Percentiles rank a stretch among this genome's conserved stretches.
These are phyloP conservation scores for Spheniscus mendiculus DNA, from an alignment of 2,113 vertebrate genomes.

Conservation along the genomic window DNA sequence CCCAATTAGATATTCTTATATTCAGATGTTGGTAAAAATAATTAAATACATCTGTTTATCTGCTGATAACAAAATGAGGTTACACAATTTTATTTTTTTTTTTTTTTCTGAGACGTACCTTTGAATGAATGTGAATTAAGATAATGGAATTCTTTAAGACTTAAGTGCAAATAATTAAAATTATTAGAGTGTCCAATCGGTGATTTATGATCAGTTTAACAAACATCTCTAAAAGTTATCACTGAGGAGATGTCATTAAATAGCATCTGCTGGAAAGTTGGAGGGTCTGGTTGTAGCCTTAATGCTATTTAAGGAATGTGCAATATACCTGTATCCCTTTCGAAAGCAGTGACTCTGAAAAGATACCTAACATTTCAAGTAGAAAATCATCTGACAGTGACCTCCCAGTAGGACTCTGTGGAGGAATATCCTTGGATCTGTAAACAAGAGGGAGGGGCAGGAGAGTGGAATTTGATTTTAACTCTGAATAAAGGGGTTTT, in stretches of 20 bases:
- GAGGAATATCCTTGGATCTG: neutral
- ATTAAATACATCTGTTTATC: neutral
- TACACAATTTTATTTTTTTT: neutral
- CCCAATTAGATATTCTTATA: neutral
- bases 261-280: neutral
- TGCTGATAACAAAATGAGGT: neutral
- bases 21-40: neutral
- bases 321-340: fast-evolving
- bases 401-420: neutral
- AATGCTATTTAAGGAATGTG: neutral
- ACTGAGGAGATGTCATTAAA: neutral
- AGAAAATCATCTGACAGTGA: neutral
- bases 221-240: neutral
- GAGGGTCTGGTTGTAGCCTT: neutral
- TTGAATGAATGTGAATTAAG: neutral
- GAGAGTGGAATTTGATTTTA: neutral
- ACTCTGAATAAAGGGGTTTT: neutral
- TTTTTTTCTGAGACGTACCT: neutral
- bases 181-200: neutral
- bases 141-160: neutral
- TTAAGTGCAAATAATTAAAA: neutral
- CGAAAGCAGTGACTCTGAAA: neutral
- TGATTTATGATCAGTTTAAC: neutral
- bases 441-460: neutral
- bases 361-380: neutral